Conservation (phyloP, 1,140 invertebrate genomes). For the Hycleus phaleratus region DNA sequence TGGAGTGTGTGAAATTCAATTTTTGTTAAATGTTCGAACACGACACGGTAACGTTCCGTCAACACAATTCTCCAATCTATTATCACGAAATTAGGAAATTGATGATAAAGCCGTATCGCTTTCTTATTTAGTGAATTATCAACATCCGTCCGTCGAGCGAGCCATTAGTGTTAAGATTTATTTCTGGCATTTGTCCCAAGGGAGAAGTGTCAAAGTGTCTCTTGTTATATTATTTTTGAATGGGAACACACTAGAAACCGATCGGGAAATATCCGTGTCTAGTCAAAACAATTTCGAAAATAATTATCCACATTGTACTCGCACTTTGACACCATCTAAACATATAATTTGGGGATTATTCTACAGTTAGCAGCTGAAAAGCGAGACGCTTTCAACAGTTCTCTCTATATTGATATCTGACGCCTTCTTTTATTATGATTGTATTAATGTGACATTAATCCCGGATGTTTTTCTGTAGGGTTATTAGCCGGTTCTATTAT, state of each 20-base stretch:
- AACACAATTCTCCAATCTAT: background rate
- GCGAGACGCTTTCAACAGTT: no score
- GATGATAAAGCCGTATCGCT: background rate
- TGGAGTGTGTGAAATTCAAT: conserved; percentile 13
- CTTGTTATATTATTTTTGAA: conserved; percentile 8
- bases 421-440: no score
- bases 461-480: no score
- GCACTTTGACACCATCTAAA: no score
- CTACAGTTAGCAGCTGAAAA: no score
- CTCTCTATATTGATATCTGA: no score
- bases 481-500: no score
- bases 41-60: background rate
- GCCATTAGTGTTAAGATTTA: conserved; percentile 34
- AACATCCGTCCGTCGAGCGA: conserved; percentile 21
- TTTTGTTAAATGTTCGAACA: background rate
- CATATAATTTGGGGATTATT: no score
- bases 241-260: background rate
- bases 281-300: no score
- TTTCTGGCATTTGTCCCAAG: conserved; percentile 31
- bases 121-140: conserved; percentile 22
- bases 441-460: no score
- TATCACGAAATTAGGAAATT: background rate
- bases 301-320: no score
- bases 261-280: no score
- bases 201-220: conserved; percentile 28